Evolutionary conservation across 2,797 vertebrate species (phyloP).

Genomic region (Spondyliosoma cantharus): DNA sequence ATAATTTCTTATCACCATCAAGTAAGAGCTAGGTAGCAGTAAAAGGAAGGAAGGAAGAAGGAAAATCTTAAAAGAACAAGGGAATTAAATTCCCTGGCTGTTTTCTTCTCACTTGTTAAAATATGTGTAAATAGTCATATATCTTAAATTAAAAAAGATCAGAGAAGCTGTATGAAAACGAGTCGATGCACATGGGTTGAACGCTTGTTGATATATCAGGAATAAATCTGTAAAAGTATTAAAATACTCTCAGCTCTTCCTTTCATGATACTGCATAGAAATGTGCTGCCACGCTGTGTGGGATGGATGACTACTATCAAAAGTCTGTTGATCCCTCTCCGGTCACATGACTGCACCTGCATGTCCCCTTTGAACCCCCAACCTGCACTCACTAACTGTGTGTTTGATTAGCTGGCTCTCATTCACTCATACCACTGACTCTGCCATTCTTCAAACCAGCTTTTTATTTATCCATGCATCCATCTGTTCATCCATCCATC

Average conservation of each 20-base stretch:
- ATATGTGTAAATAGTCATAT: neutral
- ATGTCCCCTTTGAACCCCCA: conserved; percentile 57
- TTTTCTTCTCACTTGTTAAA: neutral
- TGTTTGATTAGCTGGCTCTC: conserved; percentile 63
- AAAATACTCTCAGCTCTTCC: conserved; percentile 10
- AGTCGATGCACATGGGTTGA: neutral
- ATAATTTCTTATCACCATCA: neutral
- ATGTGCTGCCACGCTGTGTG: conserved; percentile 33
- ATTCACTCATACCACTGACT: conserved; percentile 51
- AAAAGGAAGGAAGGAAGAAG: neutral
- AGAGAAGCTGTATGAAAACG: neutral
- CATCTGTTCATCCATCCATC: conserved; percentile 8
- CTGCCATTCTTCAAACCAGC: conserved; percentile 39
- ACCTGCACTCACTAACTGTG: conserved; percentile 75
- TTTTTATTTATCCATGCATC: conserved; percentile 39
- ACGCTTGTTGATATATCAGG: neutral
- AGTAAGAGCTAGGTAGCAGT: neutral
- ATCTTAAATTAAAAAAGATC: neutral
- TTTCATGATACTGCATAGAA: conserved; percentile 17
- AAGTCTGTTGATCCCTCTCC: conserved; percentile 17
- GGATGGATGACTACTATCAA: conserved; percentile 33
- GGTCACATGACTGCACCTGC: conserved; percentile 53
- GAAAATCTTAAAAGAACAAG: neutral
- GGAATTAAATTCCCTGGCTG: neutral
- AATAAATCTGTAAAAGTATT: neutral